Evolutionary conservation across 2,888 invertebrate genomes (phyloP), one percentile per base, ranked within the genome.

Genomic region (Orthosia cruda): DNA sequence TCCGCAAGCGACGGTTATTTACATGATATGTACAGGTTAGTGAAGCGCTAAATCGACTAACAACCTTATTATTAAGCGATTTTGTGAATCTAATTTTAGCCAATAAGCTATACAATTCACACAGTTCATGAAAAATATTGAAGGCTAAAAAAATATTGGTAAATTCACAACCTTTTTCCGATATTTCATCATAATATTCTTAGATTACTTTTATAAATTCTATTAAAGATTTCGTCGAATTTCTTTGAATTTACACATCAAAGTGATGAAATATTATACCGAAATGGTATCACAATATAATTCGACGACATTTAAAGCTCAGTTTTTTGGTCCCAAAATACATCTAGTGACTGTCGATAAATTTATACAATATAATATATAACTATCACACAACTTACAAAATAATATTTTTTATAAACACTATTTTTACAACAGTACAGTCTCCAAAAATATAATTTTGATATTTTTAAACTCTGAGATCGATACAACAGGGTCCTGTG

Each of bases 391-490:
- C 95, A 94, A 93, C 92, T 92, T 93, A 93, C 89, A 85, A 91
- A 89, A 89, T 88, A 89, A 88, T 70, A 69, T 70, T 77, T 88
- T 75, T 89, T 75, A 80, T 70, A 78, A 73, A 72, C 83, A 84
- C 80, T 78, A 85, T 81, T 80, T 89, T 89, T 91, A 91, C 92
- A 91, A 90, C 89, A 89, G 86, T 74, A 90, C 87, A 83, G 91
- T 88, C 87, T 92, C 89, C 84, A 85, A 90, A 89, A 92, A 93
- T 92, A 90, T 92, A 92, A 90, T 91, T 93, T 92, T 81, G 88
- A 88, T 88, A 69, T 79, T 78, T 78, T 88, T 93, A 95, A 94
- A 96, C 93, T 95, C 92, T 95, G 95, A 95, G 95, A 96, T 95
- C 94, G 85, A 85, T 89, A 89, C 90, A 95, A 95, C 93, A 92